These are phyloP conservation scores for Dipodomys stephensi DNA, from an alignment of 2,113 vertebrate genomes.

Conservation along the genomic window DNA sequence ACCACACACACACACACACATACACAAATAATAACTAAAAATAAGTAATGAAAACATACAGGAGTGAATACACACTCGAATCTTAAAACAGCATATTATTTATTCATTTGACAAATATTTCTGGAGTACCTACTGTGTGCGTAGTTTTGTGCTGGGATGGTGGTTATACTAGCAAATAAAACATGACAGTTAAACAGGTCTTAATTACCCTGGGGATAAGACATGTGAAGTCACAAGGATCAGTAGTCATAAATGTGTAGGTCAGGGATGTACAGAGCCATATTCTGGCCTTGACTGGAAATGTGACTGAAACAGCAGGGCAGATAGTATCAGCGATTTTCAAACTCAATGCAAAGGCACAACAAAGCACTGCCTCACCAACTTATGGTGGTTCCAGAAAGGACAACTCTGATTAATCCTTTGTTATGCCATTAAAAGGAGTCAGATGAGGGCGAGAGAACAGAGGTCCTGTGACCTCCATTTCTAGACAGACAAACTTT, in stretches of 20 bases:
- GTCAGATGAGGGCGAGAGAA: slow-evolving; percentile 71
- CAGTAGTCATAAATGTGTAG: neutral
- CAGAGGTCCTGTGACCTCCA: slow-evolving; percentile 58
- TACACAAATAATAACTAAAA: too few species aligned
- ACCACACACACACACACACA: too few species aligned
- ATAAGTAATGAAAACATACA: too few species aligned
- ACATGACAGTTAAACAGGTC: neutral
- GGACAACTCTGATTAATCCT: slow-evolving; percentile 68
- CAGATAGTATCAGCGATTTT: neutral
- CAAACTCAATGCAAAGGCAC: slow-evolving; percentile 30
- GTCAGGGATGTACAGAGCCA: neutral
- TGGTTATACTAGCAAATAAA: neutral
- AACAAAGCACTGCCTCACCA: neutral
- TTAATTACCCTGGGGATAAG: neutral
- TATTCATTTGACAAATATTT: neutral
- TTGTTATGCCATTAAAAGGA: slow-evolving; percentile 76
- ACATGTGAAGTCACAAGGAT: neutral
- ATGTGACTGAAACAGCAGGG: neutral
- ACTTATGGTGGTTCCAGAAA: neutral
- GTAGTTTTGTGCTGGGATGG: neutral
- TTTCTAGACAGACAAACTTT: slow-evolving; percentile 70
- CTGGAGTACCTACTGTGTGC: neutral
- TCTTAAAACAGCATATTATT: slow-evolving; percentile 13
- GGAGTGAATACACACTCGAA: neutral
- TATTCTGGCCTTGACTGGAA: neutral